Evolutionary conservation across 2,888 invertebrate species (phyloP).

Genomic region (Oxystoma pomonae): DNA sequence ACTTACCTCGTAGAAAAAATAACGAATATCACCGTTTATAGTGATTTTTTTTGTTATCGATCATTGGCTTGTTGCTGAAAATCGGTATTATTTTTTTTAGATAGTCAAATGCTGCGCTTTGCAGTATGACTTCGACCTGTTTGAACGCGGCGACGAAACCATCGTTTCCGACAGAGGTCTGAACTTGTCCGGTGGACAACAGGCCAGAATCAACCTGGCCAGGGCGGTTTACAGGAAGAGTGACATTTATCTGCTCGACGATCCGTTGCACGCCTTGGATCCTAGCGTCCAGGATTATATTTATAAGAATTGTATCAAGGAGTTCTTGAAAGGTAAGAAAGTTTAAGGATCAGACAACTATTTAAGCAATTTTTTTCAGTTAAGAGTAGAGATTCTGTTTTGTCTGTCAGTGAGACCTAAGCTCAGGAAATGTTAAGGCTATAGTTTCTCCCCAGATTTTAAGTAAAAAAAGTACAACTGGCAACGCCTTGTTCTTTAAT

Average conservation of each 20-base stretch:
- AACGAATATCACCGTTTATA: too few relatives aligned
- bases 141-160: slow-evolving; percentile 58
- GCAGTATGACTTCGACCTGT: slow-evolving; percentile 52
- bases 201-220: slow-evolving; percentile 73
- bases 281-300: slow-evolving; percentile 66
- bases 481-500: too few relatives aligned
- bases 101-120: slow-evolving; percentile 58
- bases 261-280: slow-evolving; percentile 77
- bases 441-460: too few relatives aligned
- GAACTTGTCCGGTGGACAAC: slow-evolving; percentile 77
- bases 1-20: too few relatives aligned
- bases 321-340: slow-evolving; percentile 29
- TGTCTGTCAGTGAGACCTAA: too few relatives aligned
- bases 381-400: too few relatives aligned
- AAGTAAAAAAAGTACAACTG: too few relatives aligned
- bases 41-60: too few relatives aligned
- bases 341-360: too few relatives aligned
- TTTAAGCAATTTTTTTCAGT: too few relatives aligned
- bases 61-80: too few relatives aligned
- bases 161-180: slow-evolving; percentile 75
- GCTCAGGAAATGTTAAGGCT: too few relatives aligned
- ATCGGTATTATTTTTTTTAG: not conserved
- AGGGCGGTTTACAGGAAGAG: slow-evolving; percentile 71
- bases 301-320: slow-evolving; percentile 57
- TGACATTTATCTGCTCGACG: slow-evolving; percentile 74